phyloP scores from a whole-genome alignment of 2,797 vertebrate species.

The Sciaenops ocellatus region DNA sequence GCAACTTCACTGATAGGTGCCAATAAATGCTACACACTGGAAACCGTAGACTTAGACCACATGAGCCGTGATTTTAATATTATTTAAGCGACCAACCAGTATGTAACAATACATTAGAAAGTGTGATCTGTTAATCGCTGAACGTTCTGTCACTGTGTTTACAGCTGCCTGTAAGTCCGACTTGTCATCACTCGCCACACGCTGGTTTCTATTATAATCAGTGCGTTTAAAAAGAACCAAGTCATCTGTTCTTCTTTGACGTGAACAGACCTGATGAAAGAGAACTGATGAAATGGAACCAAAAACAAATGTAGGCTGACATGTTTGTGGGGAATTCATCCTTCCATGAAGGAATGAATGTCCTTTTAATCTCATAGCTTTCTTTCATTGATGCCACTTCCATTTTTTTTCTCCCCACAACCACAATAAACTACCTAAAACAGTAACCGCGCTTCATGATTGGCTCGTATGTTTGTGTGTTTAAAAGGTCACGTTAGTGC shows the following conservation, averaged over 20 bases:
- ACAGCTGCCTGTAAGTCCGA: conserved; percentile 2
- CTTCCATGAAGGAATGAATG: conserved; percentile 27
- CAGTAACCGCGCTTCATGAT: neutral
- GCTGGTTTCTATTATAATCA: conserved; percentile 12
- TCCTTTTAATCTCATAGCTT: conserved; percentile 33
- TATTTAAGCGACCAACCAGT: conserved; percentile 6
- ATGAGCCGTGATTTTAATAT: neutral
- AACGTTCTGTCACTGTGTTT: neutral
- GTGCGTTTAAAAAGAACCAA: neutral
- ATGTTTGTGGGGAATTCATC: conserved; percentile 25
- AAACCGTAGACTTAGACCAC: too few relatives aligned
- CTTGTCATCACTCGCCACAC: conserved; percentile 2
- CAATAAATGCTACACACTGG: too few relatives aligned
- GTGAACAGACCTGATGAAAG: conserved; percentile 9
- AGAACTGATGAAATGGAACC: conserved; percentile 24
- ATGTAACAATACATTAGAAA: neutral
- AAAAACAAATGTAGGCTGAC: conserved; percentile 23
- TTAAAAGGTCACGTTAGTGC: neutral
- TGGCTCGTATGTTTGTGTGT: neutral
- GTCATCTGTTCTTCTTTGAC: conserved; percentile 1
- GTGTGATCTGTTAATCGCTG: neutral
- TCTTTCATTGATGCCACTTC: neutral
- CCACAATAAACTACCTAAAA: neutral
- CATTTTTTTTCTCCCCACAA: neutral
- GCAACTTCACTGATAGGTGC: too few relatives aligned